Percentiles rank a stretch among this genome's conserved stretches.
These are phyloP conservation scores for Mizuhopecten yessoensis DNA, from an alignment of 1,140 invertebrate genomes.

Conservation along the genomic window DNA sequence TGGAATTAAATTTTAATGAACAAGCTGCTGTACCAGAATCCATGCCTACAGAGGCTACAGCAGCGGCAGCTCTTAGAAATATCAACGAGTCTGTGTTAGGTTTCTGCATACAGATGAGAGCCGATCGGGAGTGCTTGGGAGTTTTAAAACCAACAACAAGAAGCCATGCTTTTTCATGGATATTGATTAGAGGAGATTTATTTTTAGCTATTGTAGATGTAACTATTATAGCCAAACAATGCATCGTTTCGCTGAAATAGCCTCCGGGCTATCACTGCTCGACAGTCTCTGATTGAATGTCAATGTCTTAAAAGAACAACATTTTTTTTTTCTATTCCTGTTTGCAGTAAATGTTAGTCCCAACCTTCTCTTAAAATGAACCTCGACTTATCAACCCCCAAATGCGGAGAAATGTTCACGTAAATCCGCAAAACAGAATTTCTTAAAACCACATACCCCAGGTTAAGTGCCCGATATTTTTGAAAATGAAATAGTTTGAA, in stretches of 20 bases:
- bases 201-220: conserved; percentile 35
- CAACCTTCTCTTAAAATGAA: background rate
- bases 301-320: background rate
- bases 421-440: too few species aligned
- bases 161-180: background rate
- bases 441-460: too few species aligned
- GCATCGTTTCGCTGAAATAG: background rate
- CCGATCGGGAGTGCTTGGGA: background rate
- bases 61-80: too few species aligned
- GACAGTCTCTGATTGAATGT: background rate
- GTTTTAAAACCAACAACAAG: background rate
- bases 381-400: background rate
- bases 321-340: background rate
- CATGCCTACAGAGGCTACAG: too few species aligned
- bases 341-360: background rate
- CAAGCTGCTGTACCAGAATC: background rate
- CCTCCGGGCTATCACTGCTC: background rate
- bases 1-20: background rate
- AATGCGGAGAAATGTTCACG: background rate
- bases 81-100: too few species aligned
- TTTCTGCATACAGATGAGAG: background rate
- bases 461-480: background rate
- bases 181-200: background rate
- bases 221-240: background rate
- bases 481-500: background rate